Conservation (phyloP, 2,888 invertebrate genomes). For the Andrena chrysosceles region DNA sequence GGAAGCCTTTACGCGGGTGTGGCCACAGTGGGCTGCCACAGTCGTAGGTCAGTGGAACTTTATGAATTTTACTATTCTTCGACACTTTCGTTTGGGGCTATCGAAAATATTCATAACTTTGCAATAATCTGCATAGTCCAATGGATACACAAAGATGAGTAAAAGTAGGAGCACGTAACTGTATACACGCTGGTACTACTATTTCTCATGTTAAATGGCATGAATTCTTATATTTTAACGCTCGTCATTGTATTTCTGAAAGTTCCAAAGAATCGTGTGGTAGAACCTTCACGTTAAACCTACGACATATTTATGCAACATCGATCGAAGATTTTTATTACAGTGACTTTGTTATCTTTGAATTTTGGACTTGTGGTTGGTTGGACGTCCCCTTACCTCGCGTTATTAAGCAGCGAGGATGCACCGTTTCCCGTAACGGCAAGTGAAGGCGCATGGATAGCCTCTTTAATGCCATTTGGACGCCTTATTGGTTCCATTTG, state of each 20-base stretch:
- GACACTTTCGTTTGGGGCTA: background rate
- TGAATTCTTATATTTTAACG: background rate
- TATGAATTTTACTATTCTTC: background rate
- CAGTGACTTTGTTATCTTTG: slow-evolving; percentile 73
- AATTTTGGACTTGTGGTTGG: slow-evolving; percentile 74
- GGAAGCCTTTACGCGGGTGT: slow-evolving; percentile 25
- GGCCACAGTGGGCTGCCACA: slow-evolving; percentile 61
- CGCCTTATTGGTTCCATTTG: slow-evolving; percentile 72
- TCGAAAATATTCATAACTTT: background rate
- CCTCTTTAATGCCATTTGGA: slow-evolving; percentile 73
- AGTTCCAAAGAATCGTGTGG: background rate
- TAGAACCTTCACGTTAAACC: background rate
- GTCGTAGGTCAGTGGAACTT: slow-evolving; percentile 42
- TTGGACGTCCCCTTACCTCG: slow-evolving; percentile 79
- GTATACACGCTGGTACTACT: no score
- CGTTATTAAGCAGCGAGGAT: slow-evolving; percentile 63
- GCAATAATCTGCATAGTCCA: background rate
- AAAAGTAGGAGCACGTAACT: background rate
- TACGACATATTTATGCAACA: background rate
- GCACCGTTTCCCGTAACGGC: slow-evolving; percentile 61
- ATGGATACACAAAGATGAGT: background rate
- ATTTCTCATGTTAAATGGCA: background rate
- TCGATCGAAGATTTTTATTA: slow-evolving; percentile 28
- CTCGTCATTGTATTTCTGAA: background rate
- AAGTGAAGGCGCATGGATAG: slow-evolving; percentile 74